Conservation (phyloP, 2,113 vertebrate species). For the Ciconia boyciana region DNA sequence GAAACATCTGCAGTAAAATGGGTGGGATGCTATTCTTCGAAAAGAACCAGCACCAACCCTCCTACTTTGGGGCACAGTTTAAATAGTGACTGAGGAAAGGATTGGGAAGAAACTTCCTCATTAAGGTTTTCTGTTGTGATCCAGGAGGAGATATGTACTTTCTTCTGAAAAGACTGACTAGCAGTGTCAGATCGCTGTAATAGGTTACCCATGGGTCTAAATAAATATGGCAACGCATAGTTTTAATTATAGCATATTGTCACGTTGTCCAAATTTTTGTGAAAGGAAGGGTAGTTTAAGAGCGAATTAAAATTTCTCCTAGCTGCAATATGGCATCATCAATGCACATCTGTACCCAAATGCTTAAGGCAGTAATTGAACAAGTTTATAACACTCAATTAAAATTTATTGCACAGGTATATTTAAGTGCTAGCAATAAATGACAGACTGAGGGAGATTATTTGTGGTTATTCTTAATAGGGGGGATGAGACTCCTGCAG, state of each 20-base stretch:
- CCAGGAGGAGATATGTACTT: neutral
- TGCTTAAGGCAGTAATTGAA: neutral
- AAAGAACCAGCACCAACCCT: conserved; percentile 30
- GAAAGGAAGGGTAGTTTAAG: neutral
- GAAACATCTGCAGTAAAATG: conserved; percentile 63
- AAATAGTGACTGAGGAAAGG: neutral
- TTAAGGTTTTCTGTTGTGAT: neutral
- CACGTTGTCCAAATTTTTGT: neutral
- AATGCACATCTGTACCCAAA: neutral
- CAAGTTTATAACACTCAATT: conserved; percentile 12
- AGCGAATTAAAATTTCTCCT: neutral
- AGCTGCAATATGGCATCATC: neutral
- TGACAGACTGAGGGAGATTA: neutral
- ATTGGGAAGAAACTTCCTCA: neutral
- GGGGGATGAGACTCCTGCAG: neutral
- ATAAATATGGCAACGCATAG: neutral
- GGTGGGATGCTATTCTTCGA: conserved; percentile 47
- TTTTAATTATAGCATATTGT: neutral
- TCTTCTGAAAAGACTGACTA: neutral
- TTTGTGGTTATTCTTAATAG: neutral
- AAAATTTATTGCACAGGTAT: conserved; percentile 12
- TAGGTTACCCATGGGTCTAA: neutral
- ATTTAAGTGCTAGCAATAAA: neutral
- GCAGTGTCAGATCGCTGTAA: neutral
- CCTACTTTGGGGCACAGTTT: conserved; percentile 5